phyloP scores from a whole-genome alignment of 2,888 invertebrate species.

The Brachyptera risi region DNA sequence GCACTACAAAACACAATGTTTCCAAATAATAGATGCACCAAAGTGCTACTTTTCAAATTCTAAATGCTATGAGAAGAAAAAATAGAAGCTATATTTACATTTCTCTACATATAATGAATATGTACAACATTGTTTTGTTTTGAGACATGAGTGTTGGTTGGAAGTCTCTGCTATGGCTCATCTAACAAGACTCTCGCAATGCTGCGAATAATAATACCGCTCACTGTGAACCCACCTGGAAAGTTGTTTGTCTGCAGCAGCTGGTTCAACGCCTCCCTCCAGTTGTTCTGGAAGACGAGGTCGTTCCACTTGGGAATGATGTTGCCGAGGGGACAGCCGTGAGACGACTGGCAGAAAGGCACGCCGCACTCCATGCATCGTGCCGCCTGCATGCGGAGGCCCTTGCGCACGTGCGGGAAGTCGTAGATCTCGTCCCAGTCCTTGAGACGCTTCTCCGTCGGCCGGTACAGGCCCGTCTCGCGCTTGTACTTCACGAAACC shows the following conservation, averaged over 20 bases:
- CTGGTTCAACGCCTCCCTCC: constrained; percentile 90
- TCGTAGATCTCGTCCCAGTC: constrained; percentile 99
- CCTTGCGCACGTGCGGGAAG: constrained; percentile 77
- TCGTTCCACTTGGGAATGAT: constrained; percentile 99
- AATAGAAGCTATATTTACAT: too few relatives aligned
- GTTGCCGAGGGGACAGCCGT: constrained; percentile 97
- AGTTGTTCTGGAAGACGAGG: constrained; percentile 88
- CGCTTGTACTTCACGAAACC: constrained; percentile 97
- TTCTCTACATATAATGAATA: too few relatives aligned
- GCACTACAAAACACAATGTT: too few relatives aligned
- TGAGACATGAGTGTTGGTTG: too few relatives aligned
- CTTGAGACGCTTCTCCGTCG: constrained; percentile 75
- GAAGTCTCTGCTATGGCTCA: too few relatives aligned
- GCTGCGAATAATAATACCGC: too few relatives aligned
- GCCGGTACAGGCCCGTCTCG: constrained; percentile 80
- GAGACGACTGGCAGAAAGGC: constrained; percentile 92
- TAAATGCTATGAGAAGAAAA: too few relatives aligned
- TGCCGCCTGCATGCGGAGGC: constrained; percentile 86
- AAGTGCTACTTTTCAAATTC: too few relatives aligned
- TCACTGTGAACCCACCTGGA: constrained; percentile 55
- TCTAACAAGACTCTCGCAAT: too few relatives aligned
- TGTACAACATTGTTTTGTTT: too few relatives aligned
- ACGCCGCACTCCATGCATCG: constrained; percentile 99
- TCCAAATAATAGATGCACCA: too few relatives aligned
- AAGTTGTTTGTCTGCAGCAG: constrained; percentile 98